These are phyloP conservation scores for Empidonax traillii DNA, from an alignment of 2,113 vertebrate genomes.

Conservation along the genomic window DNA sequence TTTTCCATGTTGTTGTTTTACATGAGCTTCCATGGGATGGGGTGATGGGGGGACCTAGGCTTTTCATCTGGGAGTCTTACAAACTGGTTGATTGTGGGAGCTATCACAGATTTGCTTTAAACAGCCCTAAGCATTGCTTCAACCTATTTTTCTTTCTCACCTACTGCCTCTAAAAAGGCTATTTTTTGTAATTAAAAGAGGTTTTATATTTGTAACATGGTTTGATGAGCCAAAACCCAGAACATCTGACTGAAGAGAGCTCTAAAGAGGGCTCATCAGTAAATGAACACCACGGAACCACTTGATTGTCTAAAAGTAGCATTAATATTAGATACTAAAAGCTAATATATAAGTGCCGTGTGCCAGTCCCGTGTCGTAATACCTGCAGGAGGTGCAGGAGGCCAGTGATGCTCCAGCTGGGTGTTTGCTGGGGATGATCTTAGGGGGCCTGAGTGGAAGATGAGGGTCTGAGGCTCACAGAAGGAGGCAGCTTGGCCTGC, in stretches of 20 bases:
- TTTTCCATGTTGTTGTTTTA: background rate
- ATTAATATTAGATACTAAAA: background rate
- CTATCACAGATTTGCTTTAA: background rate
- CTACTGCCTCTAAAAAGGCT: background rate
- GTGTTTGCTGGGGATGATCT: background rate
- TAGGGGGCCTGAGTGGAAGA: background rate
- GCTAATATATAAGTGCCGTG: fast-evolving
- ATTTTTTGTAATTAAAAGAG: background rate
- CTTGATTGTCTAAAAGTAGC: background rate
- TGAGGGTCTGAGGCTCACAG: background rate
- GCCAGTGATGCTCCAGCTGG: background rate
- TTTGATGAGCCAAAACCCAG: background rate
- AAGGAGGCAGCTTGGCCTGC: background rate
- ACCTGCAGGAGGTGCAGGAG: background rate
- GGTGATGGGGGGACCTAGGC: background rate
- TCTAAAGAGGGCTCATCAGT: background rate
- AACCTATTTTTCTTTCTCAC: background rate
- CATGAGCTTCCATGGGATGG: background rate
- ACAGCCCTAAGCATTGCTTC: background rate
- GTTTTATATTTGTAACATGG: background rate
- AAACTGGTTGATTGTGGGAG: background rate
- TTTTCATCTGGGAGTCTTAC: background rate
- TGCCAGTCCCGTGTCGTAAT: background rate
- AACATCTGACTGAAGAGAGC: background rate
- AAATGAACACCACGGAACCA: background rate